Percentiles rank a stretch among this genome's conserved stretches.
Conservation (phyloP, 2,797 vertebrate species). For the Setipinna tenuifilis region DNA sequence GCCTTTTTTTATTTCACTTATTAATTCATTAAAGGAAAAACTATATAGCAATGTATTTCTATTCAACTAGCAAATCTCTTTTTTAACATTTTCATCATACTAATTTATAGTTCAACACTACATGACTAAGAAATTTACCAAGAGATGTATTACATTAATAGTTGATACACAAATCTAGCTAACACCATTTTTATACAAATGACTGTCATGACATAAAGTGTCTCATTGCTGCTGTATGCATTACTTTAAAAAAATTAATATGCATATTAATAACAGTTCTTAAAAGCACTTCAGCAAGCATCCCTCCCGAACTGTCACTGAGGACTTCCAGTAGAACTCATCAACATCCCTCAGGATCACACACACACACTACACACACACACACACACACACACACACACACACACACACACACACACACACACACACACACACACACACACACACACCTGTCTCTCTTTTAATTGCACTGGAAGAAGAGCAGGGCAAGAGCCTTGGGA, state of each 20-base stretch:
- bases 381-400: background rate
- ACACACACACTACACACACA: background rate
- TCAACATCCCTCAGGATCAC: background rate
- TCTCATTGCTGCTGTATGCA: background rate
- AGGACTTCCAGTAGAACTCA: background rate
- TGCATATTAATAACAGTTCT: background rate
- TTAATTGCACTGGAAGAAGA: no score
- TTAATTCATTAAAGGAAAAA: no score
- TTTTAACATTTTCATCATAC: background rate
- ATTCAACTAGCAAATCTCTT: background rate
- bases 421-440: no score
- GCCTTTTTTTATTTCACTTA: background rate
- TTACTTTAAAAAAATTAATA: background rate
- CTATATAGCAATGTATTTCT: background rate
- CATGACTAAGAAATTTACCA: no score
- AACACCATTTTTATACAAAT: background rate
- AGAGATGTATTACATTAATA: no score
- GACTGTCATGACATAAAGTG: background rate
- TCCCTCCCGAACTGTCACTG: background rate
- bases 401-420: no score
- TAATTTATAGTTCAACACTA: no score
- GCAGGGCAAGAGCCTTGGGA: no score
- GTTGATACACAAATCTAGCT: background rate
- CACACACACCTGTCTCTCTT: constrained; percentile 40
- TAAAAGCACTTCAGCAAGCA: background rate